Base-by-base conservation (phyloP, 2,113 vertebrate species). In the Phrynosoma platyrhinos region DNA sequence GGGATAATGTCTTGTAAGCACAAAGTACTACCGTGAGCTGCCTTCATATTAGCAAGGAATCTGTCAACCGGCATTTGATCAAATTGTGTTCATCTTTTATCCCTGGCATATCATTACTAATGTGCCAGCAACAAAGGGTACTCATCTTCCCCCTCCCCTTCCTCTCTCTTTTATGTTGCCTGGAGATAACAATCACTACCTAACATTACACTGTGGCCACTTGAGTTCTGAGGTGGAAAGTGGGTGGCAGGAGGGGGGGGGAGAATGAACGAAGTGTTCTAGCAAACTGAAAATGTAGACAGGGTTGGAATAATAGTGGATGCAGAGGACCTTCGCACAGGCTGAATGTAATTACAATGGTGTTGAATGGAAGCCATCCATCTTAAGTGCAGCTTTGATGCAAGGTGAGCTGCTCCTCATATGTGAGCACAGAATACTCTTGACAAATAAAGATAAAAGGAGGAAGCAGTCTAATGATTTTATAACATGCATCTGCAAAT, bases 11-110 rank as follows among this genome's bases (percentile, higher is more conserved):
- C 21, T 62, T 94, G 78, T 90, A 89, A 53, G 91, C 88, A 80
- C 83, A 1, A 87, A 92, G 86, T 90, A 90, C 86, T 91, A 89
- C 78, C 52, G 83, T 92, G 75, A 94, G 92, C 88, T 86, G 89
- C 92, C 92, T 92, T 95, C 94, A 89, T 87, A 83, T 96, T 94
- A 97, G 95, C 96, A 91, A 95, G 89, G 90, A 94, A 94, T 93
- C 95, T 92, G 95, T 95, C 95, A 96, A 95, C 92, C 96, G 79
- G 90, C 72, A 91, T 96, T 96, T 96, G 96, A 97, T 97, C 92
- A 93, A 95, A 97, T 96, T 96, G 96, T 92, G 91, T 93, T 94
- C 92, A 96, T 96, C 97, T 97, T 97, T 97, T 96, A 96, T 97
- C 95, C 94, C 97, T 95, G 94, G 93, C 94, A 94, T 94, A 96